Evolutionary conservation across 2,797 vertebrate species (phyloP), one percentile per base, ranked within the genome.

Genomic region (Tapera naevia): DNA sequence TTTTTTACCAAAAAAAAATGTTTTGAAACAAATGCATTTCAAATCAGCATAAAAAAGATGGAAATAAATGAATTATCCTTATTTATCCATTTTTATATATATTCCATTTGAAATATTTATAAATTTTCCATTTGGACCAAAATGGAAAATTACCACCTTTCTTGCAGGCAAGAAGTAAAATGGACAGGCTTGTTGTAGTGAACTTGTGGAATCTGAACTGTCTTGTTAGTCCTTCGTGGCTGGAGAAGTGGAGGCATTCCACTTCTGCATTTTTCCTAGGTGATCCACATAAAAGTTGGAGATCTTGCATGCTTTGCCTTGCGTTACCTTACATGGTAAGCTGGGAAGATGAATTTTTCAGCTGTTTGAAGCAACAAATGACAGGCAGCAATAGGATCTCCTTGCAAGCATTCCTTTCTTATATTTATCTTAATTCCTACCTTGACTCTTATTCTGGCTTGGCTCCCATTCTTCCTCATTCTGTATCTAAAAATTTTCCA

Each of bases 401-500:
- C n/a, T 35, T 65, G 62, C 6, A 66, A 53, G 43, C 5, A 8
- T 8, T 78, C 27, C 33, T 70, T 73, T 73, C 51, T 61, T 56
- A 25, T 6, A 22, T 7, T 81, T 80, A 54, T 62, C 21, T 60
- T 84, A 37, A 37, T 45, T 33, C 18, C 7, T 39, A 7, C 25
- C 33, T 76, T 33, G 21, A 30, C 17, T 51, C 13, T 72, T 65
- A 8, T 33, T 70, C 27, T 80, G 37, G 10, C 17, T 82, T 70
- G 24, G 24, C 7, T 71, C 30, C 18, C 23, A 4, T 67, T 50
- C 61, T 30, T 74, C 43, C 13, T 74, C 21, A 16, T 65, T 82
- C 15, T 0, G 0, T 10, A 13, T 11, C 11, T 56, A 28, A 65
- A 73, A 32, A 6, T 3, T 13, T 64, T 45, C 28, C 24, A 13